Evolutionary conservation across 2,797 vertebrate genomes (phyloP).

Genomic region (Liparis tanakae): DNA sequence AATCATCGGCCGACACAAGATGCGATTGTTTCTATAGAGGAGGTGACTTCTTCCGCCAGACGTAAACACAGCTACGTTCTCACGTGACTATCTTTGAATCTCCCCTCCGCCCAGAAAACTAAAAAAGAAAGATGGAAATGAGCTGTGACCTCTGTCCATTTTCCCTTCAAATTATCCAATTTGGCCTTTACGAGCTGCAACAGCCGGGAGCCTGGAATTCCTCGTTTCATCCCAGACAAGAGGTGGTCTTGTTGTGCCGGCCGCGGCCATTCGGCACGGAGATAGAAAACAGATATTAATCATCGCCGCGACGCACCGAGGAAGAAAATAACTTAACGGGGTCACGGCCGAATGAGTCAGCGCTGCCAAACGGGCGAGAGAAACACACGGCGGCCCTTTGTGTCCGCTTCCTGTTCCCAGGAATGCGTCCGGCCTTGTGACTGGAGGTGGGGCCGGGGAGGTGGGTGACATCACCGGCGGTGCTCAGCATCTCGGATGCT

Average conservation of each 20-base stretch:
- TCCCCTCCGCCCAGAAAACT: background rate
- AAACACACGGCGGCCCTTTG: slow-evolving; percentile 89
- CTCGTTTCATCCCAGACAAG: slow-evolving; percentile 88
- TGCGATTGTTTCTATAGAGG: too few species aligned
- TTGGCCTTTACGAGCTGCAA: slow-evolving; percentile 90
- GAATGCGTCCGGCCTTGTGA: slow-evolving; percentile 93
- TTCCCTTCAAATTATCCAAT: slow-evolving; percentile 89
- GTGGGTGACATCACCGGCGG: slow-evolving; percentile 92
- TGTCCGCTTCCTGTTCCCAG: slow-evolving; percentile 88
- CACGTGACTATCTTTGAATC: slow-evolving; percentile 70
- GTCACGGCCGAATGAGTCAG: slow-evolving; percentile 91
- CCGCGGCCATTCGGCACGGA: slow-evolving; percentile 84
- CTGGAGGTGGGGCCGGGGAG: slow-evolving; percentile 89
- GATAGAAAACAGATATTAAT: slow-evolving; percentile 97
- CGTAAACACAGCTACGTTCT: slow-evolving; percentile 33
- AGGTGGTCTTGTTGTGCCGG: slow-evolving; percentile 87
- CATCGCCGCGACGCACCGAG: slow-evolving; percentile 91
- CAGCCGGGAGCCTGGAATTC: slow-evolving; percentile 85
- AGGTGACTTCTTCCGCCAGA: too few species aligned
- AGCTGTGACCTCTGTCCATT: slow-evolving; percentile 89
- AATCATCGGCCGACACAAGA: too few species aligned
- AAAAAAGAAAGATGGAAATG: slow-evolving; percentile 64
- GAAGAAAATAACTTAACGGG: slow-evolving; percentile 87
- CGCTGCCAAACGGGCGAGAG: slow-evolving; percentile 82
- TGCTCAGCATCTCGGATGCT: slow-evolving; percentile 88